Conservation (phyloP, 2,797 vertebrate species). For the Macropus fuliginosus region DNA sequence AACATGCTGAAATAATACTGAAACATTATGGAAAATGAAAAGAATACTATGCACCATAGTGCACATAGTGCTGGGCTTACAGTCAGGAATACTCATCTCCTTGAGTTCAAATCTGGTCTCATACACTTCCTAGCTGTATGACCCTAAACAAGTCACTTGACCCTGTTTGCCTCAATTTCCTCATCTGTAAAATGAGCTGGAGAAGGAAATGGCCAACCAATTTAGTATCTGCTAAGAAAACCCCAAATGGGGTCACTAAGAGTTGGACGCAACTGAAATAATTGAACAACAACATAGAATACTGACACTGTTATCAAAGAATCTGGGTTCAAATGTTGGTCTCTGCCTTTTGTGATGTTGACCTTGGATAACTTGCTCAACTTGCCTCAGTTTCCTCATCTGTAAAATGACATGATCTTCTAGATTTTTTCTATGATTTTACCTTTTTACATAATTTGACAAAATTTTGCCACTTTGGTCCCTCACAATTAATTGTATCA, state of each 20-base stretch:
- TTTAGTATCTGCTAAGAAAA: background rate
- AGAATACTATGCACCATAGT: background rate
- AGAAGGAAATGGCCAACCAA: too few species aligned
- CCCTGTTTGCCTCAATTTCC: too few species aligned
- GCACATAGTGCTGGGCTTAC: too few species aligned
- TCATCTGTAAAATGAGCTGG: too few species aligned
- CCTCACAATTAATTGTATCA: background rate
- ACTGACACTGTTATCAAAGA: background rate
- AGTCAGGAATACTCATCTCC: too few species aligned
- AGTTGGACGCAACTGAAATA: background rate
- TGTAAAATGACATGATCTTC: background rate
- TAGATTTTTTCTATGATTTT: background rate
- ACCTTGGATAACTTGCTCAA: background rate
- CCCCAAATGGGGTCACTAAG: background rate
- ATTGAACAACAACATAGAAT: background rate
- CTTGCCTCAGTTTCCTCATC: background rate
- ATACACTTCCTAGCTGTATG: too few species aligned
- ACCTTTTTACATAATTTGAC: background rate
- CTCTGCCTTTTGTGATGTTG: background rate
- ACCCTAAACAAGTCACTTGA: too few species aligned
- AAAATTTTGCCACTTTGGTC: background rate
- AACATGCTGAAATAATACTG: background rate
- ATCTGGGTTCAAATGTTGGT: background rate
- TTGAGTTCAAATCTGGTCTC: too few species aligned
- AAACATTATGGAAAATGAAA: background rate